Percentiles rank a stretch among this genome's conserved stretches.
These are phyloP conservation scores for Camelus bactrianus DNA, from an alignment of 2,113 vertebrate genomes.

Conservation along the genomic window DNA sequence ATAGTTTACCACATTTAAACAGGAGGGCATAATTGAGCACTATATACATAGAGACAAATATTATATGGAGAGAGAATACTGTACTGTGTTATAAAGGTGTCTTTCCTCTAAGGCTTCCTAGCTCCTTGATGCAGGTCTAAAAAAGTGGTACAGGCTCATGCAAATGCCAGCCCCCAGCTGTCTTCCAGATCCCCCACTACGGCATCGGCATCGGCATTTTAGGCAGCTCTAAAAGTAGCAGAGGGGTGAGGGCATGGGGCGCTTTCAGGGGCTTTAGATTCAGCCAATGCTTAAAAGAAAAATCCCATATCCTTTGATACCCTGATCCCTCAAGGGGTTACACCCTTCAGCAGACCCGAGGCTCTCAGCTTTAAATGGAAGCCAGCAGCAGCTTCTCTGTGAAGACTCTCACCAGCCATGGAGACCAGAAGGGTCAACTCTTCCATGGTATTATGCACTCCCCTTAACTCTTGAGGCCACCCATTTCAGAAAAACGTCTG, in stretches of 20 bases:
- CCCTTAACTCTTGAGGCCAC: not conserved
- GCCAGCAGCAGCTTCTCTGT: not conserved
- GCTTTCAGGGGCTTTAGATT: not conserved
- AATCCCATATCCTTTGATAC: not conserved
- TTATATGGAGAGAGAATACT: not conserved
- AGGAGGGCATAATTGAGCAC: not conserved
- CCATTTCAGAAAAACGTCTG: not conserved
- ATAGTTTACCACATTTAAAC: constrained; percentile 30
- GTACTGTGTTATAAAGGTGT: not conserved
- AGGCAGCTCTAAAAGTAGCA: constrained; percentile 46
- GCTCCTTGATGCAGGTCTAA: not conserved
- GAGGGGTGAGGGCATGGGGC: not conserved
- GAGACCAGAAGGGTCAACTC: not conserved
- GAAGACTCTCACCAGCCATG: not conserved
- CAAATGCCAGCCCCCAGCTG: constrained; percentile 18
- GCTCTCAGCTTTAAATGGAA: not conserved
- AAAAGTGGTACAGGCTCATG: not conserved
- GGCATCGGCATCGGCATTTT: not conserved
- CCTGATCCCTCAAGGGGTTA: not conserved
- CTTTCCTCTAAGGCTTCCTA: constrained; percentile 13
- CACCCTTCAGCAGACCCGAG: not conserved
- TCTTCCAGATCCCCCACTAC: not conserved
- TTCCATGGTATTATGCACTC: not conserved
- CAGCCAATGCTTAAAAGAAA: constrained; percentile 27
- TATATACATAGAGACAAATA: not conserved